Evolutionary conservation across 2,888 invertebrate genomes (phyloP).

Genomic region (Mylabris sibirica): DNA sequence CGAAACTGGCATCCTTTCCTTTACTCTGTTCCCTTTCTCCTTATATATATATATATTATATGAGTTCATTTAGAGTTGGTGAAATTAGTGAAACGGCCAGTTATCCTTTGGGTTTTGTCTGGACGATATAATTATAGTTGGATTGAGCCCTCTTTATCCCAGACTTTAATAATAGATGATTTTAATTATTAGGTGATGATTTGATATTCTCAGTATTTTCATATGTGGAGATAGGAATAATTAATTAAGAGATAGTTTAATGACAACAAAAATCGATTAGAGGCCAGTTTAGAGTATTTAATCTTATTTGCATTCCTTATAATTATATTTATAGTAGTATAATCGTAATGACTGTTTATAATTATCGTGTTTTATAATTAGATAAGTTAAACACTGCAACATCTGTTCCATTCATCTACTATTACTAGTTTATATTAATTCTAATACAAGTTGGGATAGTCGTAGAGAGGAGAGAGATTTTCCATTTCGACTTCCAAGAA

Average conservation of each 20-base stretch:
- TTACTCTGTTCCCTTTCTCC: too few species aligned
- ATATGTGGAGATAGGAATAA: background rate
- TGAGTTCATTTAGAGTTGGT: background rate
- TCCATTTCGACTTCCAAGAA: conserved; percentile 30
- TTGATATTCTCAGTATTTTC: background rate
- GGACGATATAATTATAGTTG: conserved; percentile 13
- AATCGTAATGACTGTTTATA: background rate
- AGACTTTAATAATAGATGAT: background rate
- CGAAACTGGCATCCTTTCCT: too few species aligned
- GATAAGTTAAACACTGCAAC: background rate
- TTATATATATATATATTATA: too few species aligned
- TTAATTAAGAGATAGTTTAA: background rate
- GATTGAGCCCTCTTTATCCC: background rate
- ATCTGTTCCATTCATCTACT: conserved; percentile 8
- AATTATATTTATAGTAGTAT: background rate
- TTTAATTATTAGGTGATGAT: conserved; percentile 6
- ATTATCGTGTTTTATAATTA: background rate
- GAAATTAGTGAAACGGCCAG: conserved; percentile 3
- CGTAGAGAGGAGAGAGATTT: conserved; percentile 24
- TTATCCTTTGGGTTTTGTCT: conserved; percentile 36
- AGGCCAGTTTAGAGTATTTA: too few species aligned
- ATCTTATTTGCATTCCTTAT: background rate
- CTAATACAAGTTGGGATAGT: conserved; percentile 33
- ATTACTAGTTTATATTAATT: conserved; percentile 20
- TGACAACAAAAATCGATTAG: too few species aligned